Evolutionary conservation across 2,888 invertebrate species (phyloP), one percentile per base, ranked within the genome.

Genomic region (Notocelia uddmanniana): DNA sequence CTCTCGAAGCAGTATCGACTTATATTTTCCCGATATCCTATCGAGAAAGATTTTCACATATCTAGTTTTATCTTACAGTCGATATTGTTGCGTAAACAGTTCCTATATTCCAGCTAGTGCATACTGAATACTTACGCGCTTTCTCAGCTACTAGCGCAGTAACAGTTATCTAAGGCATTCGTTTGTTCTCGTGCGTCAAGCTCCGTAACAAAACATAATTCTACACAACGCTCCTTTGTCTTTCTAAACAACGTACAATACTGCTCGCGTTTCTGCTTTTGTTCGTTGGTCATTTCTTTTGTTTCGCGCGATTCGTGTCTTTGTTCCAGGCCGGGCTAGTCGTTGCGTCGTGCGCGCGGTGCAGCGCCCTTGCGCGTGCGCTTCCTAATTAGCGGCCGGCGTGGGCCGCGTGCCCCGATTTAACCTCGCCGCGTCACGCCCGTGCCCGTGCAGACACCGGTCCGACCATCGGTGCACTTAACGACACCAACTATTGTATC

Each of bases 371-470:
- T 90, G 90, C 87, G 88, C 88, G 86, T 83, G 89, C 90, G 87
- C 88, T 89, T 91, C 89, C 90, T 91, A 92, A 92, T 93, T 92
- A 93, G 89, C 85, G 87, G 81, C 79, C 74, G 83, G 85, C 86
- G 89, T 89, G 86, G 89, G 88, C 83, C 78, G 88, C 78, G 76
- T 84, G 86, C 83, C 85, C 88, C 83, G 89, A 88, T 90, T 89
- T 90, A 89, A 89, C 89, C 86, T 89, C 87, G 82, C 80, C 79
- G 79, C 89, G 87, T 89, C 88, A 89, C 87, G 86, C 80, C 80
- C 78, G 79, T 82, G 76, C 80, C 76, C 81, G 64, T 21, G 18
- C 67, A 41, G 58, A 60, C 50, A 60, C 54, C 64, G 52, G 54
- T 57, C 66, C 62, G 41, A 37, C 21, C 31, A 63, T 58, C 67